Percentiles rank a stretch among this genome's conserved stretches.
Conservation (phyloP, 2,113 vertebrate genomes). For the Noturus placidus region DNA sequence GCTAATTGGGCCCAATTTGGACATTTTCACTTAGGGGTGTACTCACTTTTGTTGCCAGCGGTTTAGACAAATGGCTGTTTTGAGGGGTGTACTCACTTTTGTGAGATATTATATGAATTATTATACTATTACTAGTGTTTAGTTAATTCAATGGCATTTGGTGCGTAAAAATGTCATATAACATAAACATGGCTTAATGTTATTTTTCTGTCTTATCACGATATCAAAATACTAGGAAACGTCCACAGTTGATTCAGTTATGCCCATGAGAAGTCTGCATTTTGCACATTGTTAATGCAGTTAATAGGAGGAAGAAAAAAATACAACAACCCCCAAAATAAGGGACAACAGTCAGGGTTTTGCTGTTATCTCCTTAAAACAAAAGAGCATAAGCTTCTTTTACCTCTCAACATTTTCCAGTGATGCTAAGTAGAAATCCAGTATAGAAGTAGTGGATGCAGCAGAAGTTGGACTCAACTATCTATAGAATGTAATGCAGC, state of each 20-base stretch:
- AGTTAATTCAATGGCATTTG: neutral
- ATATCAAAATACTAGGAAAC: neutral
- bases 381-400: neutral
- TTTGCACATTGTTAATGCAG: neutral
- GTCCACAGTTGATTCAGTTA: neutral
- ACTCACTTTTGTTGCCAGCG: too few relatives aligned
- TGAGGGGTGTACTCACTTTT: too few relatives aligned
- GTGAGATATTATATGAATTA: too few relatives aligned
- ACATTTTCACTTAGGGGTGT: too few relatives aligned
- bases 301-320: neutral
- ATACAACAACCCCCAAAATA: neutral
- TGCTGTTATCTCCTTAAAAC: neutral
- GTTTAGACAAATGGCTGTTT: too few relatives aligned
- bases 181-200: neutral
- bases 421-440: neutral
- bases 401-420: neutral
- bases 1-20: too few relatives aligned
- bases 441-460: neutral
- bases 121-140: neutral
- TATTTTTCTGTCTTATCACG: too few relatives aligned
- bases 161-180: neutral
- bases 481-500: neutral
- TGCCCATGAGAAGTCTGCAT: neutral
- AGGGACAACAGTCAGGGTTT: neutral
- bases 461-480: neutral